Percentiles rank a stretch among this genome's conserved stretches.
phyloP scores from a whole-genome alignment of 2,113 vertebrate species.

The Serilophus lunatus region DNA sequence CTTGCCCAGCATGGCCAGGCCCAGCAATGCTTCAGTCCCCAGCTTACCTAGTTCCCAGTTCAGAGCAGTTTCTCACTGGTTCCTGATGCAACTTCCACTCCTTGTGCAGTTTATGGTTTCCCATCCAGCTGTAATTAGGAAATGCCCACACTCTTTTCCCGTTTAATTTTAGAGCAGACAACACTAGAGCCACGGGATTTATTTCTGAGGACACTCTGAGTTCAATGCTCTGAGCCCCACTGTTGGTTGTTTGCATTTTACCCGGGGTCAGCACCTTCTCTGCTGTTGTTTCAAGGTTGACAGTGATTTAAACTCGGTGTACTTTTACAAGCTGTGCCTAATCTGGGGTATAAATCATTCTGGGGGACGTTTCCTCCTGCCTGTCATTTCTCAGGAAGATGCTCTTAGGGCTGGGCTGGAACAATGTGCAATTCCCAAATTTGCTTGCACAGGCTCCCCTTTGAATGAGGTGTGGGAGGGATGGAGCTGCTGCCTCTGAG shows the following conservation, averaged over 20 bases:
- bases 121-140: not conserved
- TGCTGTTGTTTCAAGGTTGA: conserved; percentile 24
- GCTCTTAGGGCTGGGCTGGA: conserved; percentile 3
- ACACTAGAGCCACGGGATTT: not conserved
- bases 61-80: not conserved
- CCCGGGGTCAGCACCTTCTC: not conserved
- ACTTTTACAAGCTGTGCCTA: conserved; percentile 37
- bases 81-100: not conserved
- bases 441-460: not conserved
- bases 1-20: not conserved
- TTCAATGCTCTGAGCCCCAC: not conserved
- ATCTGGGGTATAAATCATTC: conserved; percentile 52
- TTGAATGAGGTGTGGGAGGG: not conserved
- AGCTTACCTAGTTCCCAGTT: not conserved
- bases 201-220: not conserved
- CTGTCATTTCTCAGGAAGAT: conserved; percentile 43
- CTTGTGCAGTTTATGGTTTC: not conserved
- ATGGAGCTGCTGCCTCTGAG: not conserved
- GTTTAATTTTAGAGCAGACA: not conserved
- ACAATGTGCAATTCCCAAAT: not conserved
- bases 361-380: conserved; percentile 44
- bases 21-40: not conserved
- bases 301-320: conserved; percentile 57
- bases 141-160: not conserved
- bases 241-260: not conserved